Evolutionary conservation across 2,113 vertebrate genomes (phyloP).

Genomic region (Forbesichthys agassizii): DNA sequence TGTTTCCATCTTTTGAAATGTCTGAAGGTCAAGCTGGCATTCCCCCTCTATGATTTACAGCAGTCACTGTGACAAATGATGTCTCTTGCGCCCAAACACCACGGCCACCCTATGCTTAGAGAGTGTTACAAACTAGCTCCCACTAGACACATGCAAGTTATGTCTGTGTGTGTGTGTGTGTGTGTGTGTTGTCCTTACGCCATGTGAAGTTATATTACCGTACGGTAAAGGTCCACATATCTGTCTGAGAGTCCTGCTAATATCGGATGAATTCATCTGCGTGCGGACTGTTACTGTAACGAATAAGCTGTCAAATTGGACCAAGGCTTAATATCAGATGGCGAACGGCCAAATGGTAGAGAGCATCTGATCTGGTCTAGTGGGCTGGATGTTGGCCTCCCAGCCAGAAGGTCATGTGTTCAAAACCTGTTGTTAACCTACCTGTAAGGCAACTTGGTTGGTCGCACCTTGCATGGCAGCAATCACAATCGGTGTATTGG

Average conservation of each 20-base stretch:
- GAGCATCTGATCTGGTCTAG: not conserved
- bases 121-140: not conserved
- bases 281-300: conserved; percentile 16
- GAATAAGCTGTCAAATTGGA: conserved; percentile 25
- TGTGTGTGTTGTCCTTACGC: not conserved
- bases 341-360: not conserved
- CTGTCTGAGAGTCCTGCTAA: conserved; percentile 13
- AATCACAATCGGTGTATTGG: no score
- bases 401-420: no score
- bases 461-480: no score
- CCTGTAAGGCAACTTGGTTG: no score
- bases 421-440: no score
- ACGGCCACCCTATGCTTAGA: conserved; percentile 3
- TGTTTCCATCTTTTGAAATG: no score
- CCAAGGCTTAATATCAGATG: not conserved
- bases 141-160: not conserved
- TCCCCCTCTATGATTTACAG: conserved; percentile 11
- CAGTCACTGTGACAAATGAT: conserved; percentile 14
- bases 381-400: no score
- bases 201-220: not conserved
- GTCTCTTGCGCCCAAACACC: conserved; percentile 2
- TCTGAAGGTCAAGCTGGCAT: conserved; percentile 22
- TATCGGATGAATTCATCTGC: conserved; percentile 18
- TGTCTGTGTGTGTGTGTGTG: not conserved
- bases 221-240: not conserved